Conservation (phyloP, 2,888 invertebrate genomes). For the Acleris cristana region DNA sequence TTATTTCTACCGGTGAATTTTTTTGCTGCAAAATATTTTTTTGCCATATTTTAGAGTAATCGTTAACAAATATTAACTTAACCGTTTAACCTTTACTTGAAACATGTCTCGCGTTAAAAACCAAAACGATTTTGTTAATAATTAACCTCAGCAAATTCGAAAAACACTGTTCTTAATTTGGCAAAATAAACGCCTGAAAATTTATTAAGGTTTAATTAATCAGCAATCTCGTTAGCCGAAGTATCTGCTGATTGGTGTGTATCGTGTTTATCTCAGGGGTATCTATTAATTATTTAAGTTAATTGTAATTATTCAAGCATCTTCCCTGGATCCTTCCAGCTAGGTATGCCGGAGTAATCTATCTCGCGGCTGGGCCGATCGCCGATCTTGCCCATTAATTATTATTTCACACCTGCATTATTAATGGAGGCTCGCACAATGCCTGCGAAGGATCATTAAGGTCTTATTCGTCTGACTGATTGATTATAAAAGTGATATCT, state of each 20-base stretch:
- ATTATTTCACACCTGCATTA: conserved; percentile 42
- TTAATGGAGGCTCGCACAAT: conserved; percentile 41
- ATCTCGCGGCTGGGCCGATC: conserved; percentile 42
- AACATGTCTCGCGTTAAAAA: not conserved
- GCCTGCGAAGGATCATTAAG: conserved; percentile 36
- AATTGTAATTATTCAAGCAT: conserved; percentile 45
- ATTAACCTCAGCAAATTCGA: conserved; percentile 9
- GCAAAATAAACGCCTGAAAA: conserved; percentile 24
- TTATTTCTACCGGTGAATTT: no score
- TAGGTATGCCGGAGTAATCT: conserved; percentile 47
- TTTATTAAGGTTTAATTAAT: conserved; percentile 34
- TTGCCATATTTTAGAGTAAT: no score
- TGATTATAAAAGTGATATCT: conserved; percentile 23
- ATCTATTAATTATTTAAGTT: conserved; percentile 47
- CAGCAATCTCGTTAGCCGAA: conserved; percentile 35
- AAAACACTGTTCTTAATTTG: conserved; percentile 29
- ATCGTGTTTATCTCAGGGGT: conserved; percentile 35
- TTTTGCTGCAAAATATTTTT: no score
- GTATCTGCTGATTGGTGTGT: conserved; percentile 36
- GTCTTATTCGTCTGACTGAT: conserved; percentile 31
- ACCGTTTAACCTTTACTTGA: not conserved
- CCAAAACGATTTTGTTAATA: not conserved
- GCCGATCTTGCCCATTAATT: conserved; percentile 45
- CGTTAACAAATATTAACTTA: no score
- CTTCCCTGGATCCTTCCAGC: conserved; percentile 39